These are phyloP conservation scores for Psammodynastes pulverulentus DNA, from an alignment of 2,113 vertebrate species.

Conservation along the genomic window DNA sequence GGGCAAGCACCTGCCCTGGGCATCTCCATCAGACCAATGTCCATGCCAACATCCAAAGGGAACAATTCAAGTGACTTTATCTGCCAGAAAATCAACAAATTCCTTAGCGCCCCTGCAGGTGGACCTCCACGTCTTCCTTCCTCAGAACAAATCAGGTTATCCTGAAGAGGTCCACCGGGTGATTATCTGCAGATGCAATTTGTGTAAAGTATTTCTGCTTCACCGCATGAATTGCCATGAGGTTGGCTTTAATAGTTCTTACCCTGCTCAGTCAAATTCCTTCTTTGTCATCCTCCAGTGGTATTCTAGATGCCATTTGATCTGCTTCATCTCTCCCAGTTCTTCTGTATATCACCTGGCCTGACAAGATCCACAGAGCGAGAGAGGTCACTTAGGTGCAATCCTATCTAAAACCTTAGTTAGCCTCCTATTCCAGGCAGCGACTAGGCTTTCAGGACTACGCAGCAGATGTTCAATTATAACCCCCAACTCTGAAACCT, in stretches of 20 bases:
- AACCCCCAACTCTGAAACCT: background rate
- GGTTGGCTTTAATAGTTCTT: background rate
- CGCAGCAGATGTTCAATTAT: background rate
- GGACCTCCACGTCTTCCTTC: background rate
- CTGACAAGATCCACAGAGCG: background rate
- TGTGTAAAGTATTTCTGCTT: background rate
- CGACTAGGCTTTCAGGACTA: background rate
- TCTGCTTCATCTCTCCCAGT: background rate
- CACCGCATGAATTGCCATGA: background rate
- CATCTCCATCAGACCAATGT: background rate
- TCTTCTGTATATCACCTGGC: background rate
- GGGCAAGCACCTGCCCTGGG: background rate
- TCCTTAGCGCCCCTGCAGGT: background rate
- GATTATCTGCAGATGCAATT: background rate
- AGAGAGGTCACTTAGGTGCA: background rate
- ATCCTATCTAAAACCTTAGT: background rate
- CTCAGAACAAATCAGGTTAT: background rate
- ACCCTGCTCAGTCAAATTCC: background rate
- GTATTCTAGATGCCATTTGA: background rate
- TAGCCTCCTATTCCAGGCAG: background rate
- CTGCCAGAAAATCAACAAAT: background rate
- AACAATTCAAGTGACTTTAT: background rate
- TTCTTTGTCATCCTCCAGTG: background rate
- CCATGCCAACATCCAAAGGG: background rate
- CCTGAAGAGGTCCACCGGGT: background rate